These are phyloP conservation scores for Darevskia nairensis DNA, from an alignment of 2,797 vertebrate genomes.

Conservation along the genomic window DNA sequence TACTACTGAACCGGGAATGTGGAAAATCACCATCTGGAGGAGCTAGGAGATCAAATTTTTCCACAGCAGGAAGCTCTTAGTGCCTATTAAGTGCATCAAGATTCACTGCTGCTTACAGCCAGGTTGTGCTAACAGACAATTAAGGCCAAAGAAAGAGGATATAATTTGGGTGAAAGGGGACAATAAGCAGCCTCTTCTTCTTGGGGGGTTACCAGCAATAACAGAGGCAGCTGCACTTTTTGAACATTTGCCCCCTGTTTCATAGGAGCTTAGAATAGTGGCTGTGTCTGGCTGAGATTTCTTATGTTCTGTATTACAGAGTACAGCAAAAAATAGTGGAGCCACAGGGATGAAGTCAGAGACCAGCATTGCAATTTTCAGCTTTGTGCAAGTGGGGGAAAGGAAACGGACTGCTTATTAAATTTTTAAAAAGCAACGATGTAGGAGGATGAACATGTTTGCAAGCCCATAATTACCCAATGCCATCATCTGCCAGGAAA, in stretches of 20 bases:
- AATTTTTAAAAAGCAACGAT: neutral
- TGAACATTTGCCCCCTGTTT: neutral
- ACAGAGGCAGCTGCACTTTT: neutral
- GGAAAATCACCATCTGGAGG: neutral
- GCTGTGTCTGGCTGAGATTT: neutral
- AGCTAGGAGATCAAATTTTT: neutral
- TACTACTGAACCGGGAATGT: neutral
- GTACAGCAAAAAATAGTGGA: fast-evolving
- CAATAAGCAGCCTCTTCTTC: fast-evolving
- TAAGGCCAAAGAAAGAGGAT: neutral
- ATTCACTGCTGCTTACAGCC: neutral
- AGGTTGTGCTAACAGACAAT: neutral
- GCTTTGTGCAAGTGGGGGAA: neutral
- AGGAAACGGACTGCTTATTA: neutral
- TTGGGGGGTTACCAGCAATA: neutral
- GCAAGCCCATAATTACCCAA: neutral
- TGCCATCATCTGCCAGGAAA: constrained; percentile 6
- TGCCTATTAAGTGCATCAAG: neutral
- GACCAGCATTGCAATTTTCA: neutral
- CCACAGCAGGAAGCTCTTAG: neutral
- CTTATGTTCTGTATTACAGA: neutral
- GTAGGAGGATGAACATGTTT: neutral
- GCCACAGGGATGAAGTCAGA: neutral
- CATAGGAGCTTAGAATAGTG: neutral
- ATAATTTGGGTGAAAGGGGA: neutral